phyloP scores from a whole-genome alignment of 2,888 invertebrate species.

The Agrochola lychnidis region DNA sequence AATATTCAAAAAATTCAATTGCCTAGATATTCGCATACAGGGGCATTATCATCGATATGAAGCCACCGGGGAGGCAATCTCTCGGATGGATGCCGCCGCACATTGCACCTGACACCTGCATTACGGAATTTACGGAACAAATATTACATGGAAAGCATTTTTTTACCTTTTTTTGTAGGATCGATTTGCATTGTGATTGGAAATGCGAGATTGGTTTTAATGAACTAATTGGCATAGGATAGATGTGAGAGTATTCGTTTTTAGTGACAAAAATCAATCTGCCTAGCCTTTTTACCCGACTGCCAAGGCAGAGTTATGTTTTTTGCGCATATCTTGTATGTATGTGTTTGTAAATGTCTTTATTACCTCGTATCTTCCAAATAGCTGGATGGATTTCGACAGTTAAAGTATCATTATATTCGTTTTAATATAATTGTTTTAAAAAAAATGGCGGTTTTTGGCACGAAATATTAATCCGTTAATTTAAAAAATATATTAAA shows the following conservation, averaged over 20 bases:
- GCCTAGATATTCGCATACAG: conserved; percentile 16
- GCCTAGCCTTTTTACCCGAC: no score
- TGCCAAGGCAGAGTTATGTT: no score
- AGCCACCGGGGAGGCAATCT: conserved; percentile 68
- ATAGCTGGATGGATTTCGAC: no score
- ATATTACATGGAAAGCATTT: conserved; percentile 53
- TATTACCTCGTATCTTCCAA: no score
- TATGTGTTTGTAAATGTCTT: no score
- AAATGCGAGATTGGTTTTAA: conserved; percentile 15
- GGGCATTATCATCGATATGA: conserved; percentile 62
- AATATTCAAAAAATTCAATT: conserved; percentile 16
- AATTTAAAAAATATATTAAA: no score
- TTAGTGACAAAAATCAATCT: background rate
- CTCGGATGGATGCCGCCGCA: conserved; percentile 61
- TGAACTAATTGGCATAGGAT: background rate
- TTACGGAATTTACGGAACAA: conserved; percentile 66
- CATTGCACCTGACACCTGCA: conserved; percentile 73
- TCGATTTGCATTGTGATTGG: conserved; percentile 33
- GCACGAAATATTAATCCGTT: no score
- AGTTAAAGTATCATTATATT: no score
- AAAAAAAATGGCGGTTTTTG: no score
- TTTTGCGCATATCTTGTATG: no score
- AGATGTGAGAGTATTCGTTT: background rate
- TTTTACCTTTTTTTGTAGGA: conserved; percentile 40
- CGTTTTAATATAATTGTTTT: no score